Percentiles rank a stretch among this genome's conserved stretches.
Conservation (phyloP, 2,113 vertebrate species). For the Ibidorhyncha struthersii region DNA sequence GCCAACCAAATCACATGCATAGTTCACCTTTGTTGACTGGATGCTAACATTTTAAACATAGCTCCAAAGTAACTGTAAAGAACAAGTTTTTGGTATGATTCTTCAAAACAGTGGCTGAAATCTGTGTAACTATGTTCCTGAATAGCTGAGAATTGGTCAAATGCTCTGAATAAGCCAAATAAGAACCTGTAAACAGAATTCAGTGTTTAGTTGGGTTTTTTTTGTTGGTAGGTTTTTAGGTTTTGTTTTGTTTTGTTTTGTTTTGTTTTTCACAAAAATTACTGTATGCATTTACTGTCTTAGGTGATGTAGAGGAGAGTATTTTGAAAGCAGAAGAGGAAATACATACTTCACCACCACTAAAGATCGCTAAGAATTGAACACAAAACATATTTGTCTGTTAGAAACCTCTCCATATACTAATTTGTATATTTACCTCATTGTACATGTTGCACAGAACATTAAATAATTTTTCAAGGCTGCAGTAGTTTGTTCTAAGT, state of each 20-base stretch:
- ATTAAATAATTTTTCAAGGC: background rate
- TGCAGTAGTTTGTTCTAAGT: background rate
- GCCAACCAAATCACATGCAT: background rate
- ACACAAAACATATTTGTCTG: background rate
- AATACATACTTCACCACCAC: background rate
- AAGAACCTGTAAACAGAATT: background rate
- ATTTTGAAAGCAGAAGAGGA: background rate
- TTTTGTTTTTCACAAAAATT: background rate
- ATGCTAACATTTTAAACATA: background rate
- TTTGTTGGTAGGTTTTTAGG: background rate
- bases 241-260: background rate
- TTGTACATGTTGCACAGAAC: background rate
- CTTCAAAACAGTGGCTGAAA: background rate
- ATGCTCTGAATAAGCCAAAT: background rate
- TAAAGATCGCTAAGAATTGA: background rate
- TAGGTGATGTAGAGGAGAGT: background rate
- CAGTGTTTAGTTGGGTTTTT: background rate
- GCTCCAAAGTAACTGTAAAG: background rate
- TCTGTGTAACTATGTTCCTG: background rate
- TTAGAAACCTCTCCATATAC: background rate
- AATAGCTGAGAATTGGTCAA: background rate
- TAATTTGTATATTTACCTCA: background rate
- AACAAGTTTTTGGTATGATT: background rate
- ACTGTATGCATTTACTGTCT: background rate
- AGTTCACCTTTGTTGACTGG: background rate